Percentiles rank a stretch among this genome's conserved stretches.
Evolutionary conservation across 2,888 invertebrate genomes (phyloP).

Genomic region (Polymixis lichenea): DNA sequence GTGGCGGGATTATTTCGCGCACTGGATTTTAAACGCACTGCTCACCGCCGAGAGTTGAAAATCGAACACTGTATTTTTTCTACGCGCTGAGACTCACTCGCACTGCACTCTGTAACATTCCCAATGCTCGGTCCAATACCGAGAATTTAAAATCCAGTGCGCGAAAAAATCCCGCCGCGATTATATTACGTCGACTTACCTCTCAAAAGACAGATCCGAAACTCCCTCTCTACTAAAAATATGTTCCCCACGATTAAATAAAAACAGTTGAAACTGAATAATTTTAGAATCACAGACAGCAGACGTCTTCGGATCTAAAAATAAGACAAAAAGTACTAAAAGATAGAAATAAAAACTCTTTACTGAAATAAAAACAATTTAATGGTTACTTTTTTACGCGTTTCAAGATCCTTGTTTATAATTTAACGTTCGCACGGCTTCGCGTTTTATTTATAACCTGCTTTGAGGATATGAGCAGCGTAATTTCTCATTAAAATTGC

Average conservation of each 20-base stretch:
- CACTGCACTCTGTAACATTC: too few relatives aligned
- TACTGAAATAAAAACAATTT: constrained; percentile 14
- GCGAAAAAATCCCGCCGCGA: too few relatives aligned
- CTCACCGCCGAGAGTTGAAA: too few relatives aligned
- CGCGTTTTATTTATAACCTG: constrained; percentile 25
- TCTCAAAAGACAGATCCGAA: too few relatives aligned
- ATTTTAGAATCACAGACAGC: background rate
- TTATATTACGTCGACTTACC: too few relatives aligned
- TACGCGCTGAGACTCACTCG: too few relatives aligned
- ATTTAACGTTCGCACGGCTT: background rate
- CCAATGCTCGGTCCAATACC: too few relatives aligned
- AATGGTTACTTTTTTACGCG: constrained; percentile 10
- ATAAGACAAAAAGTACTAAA: constrained; percentile 6
- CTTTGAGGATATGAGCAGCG: constrained; percentile 22
- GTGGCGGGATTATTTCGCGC: too few relatives aligned
- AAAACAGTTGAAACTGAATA: background rate
- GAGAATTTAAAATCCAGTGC: too few relatives aligned
- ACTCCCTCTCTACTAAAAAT: background rate
- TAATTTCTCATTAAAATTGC: constrained; percentile 52
- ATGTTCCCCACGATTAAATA: background rate
- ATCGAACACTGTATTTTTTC: too few relatives aligned
- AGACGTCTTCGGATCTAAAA: background rate
- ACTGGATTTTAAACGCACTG: too few relatives aligned
- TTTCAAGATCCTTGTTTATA: constrained; percentile 22
- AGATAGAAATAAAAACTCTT: constrained; percentile 11